Conservation (phyloP, 1,140 invertebrate species). For the Rhagoletis pomonella region DNA sequence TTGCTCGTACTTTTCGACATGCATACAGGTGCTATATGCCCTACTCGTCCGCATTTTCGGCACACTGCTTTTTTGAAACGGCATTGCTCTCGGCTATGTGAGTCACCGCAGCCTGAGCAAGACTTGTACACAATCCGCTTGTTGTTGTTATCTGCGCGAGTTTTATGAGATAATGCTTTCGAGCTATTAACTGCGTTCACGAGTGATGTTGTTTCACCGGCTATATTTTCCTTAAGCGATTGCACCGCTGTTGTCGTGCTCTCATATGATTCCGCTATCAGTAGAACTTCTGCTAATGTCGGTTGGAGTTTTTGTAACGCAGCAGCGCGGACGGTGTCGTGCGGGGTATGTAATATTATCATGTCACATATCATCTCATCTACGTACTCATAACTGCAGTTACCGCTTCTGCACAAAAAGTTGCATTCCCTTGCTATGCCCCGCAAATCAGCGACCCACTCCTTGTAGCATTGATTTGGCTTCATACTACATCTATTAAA, state of each 20-base stretch:
- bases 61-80: too few relatives aligned
- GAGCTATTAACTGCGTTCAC: too few relatives aligned
- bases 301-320: constrained; percentile 28
- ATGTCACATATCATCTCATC: constrained; percentile 50
- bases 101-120: too few relatives aligned
- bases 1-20: too few relatives aligned
- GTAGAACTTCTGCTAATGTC: not conserved
- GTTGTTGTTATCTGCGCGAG: too few relatives aligned
- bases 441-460: constrained; percentile 21
- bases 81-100: too few relatives aligned
- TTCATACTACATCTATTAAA: not conserved
- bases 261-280: constrained; percentile 15
- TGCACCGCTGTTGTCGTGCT: not conserved
- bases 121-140: too few relatives aligned
- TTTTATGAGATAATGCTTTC: too few relatives aligned
- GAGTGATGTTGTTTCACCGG: too few relatives aligned
- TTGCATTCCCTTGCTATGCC: constrained; percentile 14
- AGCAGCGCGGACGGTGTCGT: constrained; percentile 44
- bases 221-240: too few relatives aligned
- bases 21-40: too few relatives aligned
- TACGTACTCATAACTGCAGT: not conserved
- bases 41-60: too few relatives aligned
- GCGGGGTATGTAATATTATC: constrained; percentile 28
- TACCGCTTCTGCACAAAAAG: not conserved
- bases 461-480: not conserved